A percentile compares a stretch with the other conserved stretches of the same genome.
phyloP scores from a whole-genome alignment of 2,888 invertebrate genomes.

The Alentia gelatinosa region DNA sequence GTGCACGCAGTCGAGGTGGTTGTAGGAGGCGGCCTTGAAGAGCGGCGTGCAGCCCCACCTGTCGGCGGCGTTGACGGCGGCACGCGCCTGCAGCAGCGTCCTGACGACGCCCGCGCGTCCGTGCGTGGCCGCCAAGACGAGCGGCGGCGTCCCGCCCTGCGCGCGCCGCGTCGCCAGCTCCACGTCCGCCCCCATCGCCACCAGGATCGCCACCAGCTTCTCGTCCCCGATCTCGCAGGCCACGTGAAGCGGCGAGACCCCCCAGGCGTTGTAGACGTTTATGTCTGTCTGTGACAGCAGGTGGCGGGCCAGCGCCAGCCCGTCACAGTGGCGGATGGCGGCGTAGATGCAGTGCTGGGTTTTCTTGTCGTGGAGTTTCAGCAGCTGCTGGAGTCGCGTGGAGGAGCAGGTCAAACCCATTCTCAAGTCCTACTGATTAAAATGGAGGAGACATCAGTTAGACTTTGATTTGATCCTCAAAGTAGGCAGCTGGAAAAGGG shows the following conservation, averaged over 20 bases:
- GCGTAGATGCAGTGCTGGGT: not conserved
- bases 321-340: not conserved
- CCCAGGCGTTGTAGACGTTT: conserved; percentile 47
- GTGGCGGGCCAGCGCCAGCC: not conserved
- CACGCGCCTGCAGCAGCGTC: conserved; percentile 56
- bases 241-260: conserved; percentile 51
- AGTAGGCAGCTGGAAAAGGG: too few relatives aligned
- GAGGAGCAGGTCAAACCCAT: not conserved
- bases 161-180: not conserved
- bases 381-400: not conserved
- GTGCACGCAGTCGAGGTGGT: conserved; percentile 85
- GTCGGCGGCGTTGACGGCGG: conserved; percentile 55
- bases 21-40: conserved; percentile 80
- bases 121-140: conserved; percentile 59
- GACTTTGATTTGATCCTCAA: too few relatives aligned
- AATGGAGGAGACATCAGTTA: too few relatives aligned
- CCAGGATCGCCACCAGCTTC: conserved; percentile 8
- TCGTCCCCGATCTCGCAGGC: conserved; percentile 53
- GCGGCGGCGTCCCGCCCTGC: conserved; percentile 49
- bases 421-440: too few relatives aligned
- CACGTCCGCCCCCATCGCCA: conserved; percentile 55
- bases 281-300: not conserved
- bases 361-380: not conserved
- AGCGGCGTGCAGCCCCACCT: conserved; percentile 60
- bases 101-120: conserved; percentile 53